Conservation (phyloP, 2,888 invertebrate species). For the Cosmia pyralina region DNA sequence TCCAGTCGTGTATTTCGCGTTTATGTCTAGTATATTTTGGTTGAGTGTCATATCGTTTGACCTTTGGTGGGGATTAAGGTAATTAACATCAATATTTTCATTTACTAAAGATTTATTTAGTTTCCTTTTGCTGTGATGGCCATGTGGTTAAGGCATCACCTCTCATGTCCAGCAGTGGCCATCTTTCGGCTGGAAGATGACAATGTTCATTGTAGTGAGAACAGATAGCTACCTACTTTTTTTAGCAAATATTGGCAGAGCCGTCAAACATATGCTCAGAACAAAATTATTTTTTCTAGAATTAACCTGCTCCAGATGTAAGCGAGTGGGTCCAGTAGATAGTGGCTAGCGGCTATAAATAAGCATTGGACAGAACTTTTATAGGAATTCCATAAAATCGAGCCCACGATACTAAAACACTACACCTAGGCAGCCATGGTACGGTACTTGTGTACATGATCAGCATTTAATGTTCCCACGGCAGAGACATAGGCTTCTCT, state of each 20-base stretch:
- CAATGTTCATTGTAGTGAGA: no score
- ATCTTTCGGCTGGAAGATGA: no score
- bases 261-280: no score
- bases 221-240: no score
- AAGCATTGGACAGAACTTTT: background rate
- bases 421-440: background rate
- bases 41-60: slow-evolving; percentile 27
- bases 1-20: slow-evolving; percentile 37
- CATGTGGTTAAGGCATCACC: background rate
- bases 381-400: background rate
- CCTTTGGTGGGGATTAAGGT: slow-evolving; percentile 40
- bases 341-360: no score
- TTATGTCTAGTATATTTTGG: slow-evolving; percentile 48
- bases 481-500: no score
- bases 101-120: background rate
- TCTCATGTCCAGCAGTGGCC: background rate
- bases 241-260: no score
- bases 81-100: background rate
- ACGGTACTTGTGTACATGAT: background rate
- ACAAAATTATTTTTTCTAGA: no score
- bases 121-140: no score
- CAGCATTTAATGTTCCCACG: no score
- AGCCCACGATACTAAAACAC: background rate
- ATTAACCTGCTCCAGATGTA: no score
- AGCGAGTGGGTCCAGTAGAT: no score